Conservation (phyloP, 1,140 invertebrate species). For the Branchinecta lindahli region DNA sequence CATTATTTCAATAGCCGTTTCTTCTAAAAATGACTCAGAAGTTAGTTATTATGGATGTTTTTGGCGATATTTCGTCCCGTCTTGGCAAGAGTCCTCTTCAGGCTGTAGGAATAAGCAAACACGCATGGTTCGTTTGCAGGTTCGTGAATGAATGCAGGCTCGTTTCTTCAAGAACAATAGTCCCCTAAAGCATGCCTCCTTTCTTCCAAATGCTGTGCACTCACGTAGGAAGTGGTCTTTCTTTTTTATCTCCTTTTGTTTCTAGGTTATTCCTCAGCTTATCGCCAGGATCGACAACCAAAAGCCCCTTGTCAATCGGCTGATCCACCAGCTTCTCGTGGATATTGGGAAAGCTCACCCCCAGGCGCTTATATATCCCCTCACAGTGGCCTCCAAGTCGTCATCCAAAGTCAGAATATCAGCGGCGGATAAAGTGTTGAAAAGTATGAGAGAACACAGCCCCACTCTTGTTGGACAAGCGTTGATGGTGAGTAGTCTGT, state of each 20-base stretch:
- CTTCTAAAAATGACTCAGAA: too few relatives aligned
- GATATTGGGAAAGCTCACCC: constrained; percentile 69
- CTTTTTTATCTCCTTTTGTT: constrained; percentile 12
- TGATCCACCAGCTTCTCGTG: constrained; percentile 83
- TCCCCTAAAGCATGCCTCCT: too few relatives aligned
- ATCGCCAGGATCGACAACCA: constrained; percentile 95
- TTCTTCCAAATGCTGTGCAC: too few relatives aligned
- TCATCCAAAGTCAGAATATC: constrained; percentile 60
- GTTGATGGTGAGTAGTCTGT: constrained; percentile 42
- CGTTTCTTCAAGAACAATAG: too few relatives aligned
- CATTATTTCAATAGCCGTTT: too few relatives aligned
- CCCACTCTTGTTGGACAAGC: constrained; percentile 81
- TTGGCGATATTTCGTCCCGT: too few relatives aligned
- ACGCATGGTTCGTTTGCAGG: too few relatives aligned
- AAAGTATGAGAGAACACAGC: constrained; percentile 88
- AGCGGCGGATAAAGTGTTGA: constrained; percentile 88
- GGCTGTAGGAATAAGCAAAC: too few relatives aligned
- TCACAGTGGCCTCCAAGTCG: constrained; percentile 94
- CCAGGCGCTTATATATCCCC: constrained; percentile 89
- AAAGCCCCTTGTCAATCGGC: constrained; percentile 60
- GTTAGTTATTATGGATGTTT: too few relatives aligned
- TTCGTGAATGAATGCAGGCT: too few relatives aligned
- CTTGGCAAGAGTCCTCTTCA: too few relatives aligned
- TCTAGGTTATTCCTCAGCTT: constrained; percentile 83
- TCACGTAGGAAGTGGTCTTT: too few relatives aligned